Evolutionary conservation across 2,888 invertebrate genomes (phyloP).

Genomic region (Heliconius cydno): DNA sequence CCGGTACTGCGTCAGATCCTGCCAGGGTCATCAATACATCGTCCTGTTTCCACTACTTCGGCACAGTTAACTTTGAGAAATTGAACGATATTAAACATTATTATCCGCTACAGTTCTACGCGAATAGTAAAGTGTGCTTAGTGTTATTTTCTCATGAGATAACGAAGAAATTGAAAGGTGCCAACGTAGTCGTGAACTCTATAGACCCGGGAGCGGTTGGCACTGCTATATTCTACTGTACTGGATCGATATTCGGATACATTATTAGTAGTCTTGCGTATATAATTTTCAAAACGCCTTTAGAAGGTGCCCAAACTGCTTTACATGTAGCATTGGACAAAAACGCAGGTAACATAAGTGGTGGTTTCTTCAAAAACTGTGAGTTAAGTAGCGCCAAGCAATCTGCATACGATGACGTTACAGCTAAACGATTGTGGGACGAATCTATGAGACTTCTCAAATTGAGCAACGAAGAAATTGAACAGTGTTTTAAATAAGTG

Average conservation of each 20-base stretch:
- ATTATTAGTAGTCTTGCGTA: constrained; percentile 79
- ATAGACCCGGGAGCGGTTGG: constrained; percentile 93
- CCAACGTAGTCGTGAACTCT: constrained; percentile 87
- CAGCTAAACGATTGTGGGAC: constrained; percentile 50
- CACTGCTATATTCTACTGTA: constrained; percentile 85
- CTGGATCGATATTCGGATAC: constrained; percentile 67
- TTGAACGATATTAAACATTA: constrained; percentile 76
- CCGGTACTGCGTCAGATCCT: constrained; percentile 76
- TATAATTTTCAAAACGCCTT: constrained; percentile 32
- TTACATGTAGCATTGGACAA: constrained; percentile 86
- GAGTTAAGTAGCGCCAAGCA: constrained; percentile 71
- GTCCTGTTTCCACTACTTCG: constrained; percentile 87
- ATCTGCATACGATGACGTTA: constrained; percentile 73
- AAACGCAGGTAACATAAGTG: constrained; percentile 84
- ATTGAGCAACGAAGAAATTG: constrained; percentile 28
- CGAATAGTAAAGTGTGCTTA: constrained; percentile 87
- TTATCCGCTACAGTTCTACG: constrained; percentile 77
- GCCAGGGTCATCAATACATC: constrained; percentile 90
- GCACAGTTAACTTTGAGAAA: constrained; percentile 86
- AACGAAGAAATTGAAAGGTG: constrained; percentile 83
- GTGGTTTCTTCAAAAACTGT: constrained; percentile 89
- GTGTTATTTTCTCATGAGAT: constrained; percentile 88
- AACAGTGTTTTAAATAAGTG: constrained; percentile 24
- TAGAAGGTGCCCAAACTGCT: constrained; percentile 84
- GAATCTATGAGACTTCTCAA: constrained; percentile 49